Evolutionary conservation across 2,113 vertebrate species (phyloP), one percentile per base, ranked within the genome.

Genomic region (Eira barbara): DNA sequence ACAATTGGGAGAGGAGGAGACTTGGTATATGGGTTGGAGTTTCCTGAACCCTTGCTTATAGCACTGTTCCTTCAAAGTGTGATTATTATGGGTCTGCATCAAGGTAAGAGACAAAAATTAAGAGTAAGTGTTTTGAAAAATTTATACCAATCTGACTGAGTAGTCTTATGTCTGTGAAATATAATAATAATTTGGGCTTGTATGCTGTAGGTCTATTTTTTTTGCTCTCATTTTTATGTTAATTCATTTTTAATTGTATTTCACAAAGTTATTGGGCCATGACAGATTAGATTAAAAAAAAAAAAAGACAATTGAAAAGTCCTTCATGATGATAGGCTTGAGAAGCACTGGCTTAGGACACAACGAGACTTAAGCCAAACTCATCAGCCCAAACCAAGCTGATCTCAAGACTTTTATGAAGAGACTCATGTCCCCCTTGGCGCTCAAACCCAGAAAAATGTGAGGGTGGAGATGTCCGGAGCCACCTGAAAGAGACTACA

Each of bases 91-190:
- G 17, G 9, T 27, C 20, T 47, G 9, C 12, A 88, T 34, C 17
- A 90, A 74, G 21, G 6, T 71, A 69, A 91, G 47, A 39, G 47
- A 39, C 12, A 88, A 29, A 42, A 45, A 67, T 52, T 17, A 21
- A 65, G 52, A 82, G 23, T 65, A 65, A 67, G 18, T n/a, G 59
- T 45, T 89, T 25, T 76, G n/a, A 88, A 84, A 20, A 13, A 74
- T 73, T 31, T 47, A 12, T 61, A 61, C 25, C 4, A 84, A 42
- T 91, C 67, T 57, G 5, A 63, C 34, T 91, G 18, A 69, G 45
- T 55, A 45, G 96, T 85, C 96, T 88, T 59, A 55, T 74, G 57
- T 65, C n/a, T 84, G 9, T 84, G 39, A 94, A 94, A 52, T 81
- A 15, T 74, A 47, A 85, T 88, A 85, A 78, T 84, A 85, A 78